These are phyloP conservation scores for Phalacrocorax brasilianus DNA, from an alignment of 2,113 vertebrate species.

Conservation along the genomic window DNA sequence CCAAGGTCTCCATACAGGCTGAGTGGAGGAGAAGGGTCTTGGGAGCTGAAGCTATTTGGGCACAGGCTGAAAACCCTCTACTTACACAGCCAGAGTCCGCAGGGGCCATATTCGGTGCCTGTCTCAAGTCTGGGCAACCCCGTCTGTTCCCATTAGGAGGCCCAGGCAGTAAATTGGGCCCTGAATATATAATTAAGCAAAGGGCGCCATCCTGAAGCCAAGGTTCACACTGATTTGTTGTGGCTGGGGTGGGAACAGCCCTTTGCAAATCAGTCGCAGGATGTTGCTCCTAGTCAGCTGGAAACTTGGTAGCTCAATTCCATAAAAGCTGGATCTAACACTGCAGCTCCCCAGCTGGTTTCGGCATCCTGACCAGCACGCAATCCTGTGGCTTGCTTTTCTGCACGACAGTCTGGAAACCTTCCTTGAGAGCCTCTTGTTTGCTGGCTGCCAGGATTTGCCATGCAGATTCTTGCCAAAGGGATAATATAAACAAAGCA, in stretches of 20 bases:
- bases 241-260: conserved; percentile 64
- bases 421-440: conserved; percentile 66
- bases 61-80: conserved; percentile 1
- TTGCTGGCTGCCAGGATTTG: conserved; percentile 68
- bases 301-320: conserved; percentile 38
- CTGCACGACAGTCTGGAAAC: conserved; percentile 65
- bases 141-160: conserved; percentile 56
- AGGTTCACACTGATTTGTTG: conserved; percentile 66
- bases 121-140: conserved; percentile 49
- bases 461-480: conserved; percentile 69
- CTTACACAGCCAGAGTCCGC: neutral
- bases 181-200: conserved; percentile 69
- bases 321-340: conserved; percentile 62
- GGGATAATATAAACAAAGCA: conserved; percentile 70
- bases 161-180: conserved; percentile 56
- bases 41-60: neutral
- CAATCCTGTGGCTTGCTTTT: conserved; percentile 63
- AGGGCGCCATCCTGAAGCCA: conserved; percentile 65
- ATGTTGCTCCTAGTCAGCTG: conserved; percentile 65
- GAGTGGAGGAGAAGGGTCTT: neutral
- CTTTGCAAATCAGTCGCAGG: conserved; percentile 59
- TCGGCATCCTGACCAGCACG: conserved; percentile 64
- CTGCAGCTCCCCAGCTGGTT: conserved; percentile 63
- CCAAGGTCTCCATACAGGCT: neutral
- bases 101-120: neutral